phyloP scores from a whole-genome alignment of 2,797 vertebrate species.

The Malacoctenus gilli region DNA sequence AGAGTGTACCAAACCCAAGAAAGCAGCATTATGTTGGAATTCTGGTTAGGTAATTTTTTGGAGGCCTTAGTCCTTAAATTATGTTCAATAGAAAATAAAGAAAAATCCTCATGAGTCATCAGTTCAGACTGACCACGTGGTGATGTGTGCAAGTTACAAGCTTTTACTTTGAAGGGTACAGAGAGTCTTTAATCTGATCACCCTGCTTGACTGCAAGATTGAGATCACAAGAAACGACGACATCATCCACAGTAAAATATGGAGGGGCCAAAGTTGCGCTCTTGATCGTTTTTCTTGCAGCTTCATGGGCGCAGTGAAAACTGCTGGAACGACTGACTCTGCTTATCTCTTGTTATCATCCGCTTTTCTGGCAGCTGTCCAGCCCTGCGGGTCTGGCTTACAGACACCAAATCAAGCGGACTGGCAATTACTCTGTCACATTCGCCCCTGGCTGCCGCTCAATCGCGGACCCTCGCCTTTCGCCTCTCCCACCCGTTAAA shows the following conservation, averaged over 20 bases:
- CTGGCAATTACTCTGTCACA: slow-evolving; percentile 72
- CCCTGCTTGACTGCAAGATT: too few relatives aligned
- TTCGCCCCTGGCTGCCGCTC: slow-evolving; percentile 48
- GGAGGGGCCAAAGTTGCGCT: slow-evolving; percentile 25
- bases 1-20: too few relatives aligned
- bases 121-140: too few relatives aligned
- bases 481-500: slow-evolving; percentile 5
- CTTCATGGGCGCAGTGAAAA: slow-evolving; percentile 41
- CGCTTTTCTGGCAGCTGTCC: slow-evolving; percentile 58
- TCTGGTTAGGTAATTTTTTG: too few relatives aligned
- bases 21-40: too few relatives aligned
- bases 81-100: too few relatives aligned
- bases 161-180: too few relatives aligned
- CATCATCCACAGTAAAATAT: not conserved
- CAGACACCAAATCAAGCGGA: slow-evolving; percentile 70
- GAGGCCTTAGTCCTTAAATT: too few relatives aligned
- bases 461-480: slow-evolving; percentile 14
- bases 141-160: too few relatives aligned
- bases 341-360: slow-evolving; percentile 74
- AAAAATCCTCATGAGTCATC: too few relatives aligned
- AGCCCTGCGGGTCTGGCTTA: slow-evolving; percentile 61
- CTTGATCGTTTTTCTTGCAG: slow-evolving; percentile 41
- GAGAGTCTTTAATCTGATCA: too few relatives aligned
- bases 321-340: slow-evolving; percentile 59
- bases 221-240: too few relatives aligned